Evolutionary conservation across 2,797 vertebrate species (phyloP).

Genomic region (Oreochromis mossambicus): DNA sequence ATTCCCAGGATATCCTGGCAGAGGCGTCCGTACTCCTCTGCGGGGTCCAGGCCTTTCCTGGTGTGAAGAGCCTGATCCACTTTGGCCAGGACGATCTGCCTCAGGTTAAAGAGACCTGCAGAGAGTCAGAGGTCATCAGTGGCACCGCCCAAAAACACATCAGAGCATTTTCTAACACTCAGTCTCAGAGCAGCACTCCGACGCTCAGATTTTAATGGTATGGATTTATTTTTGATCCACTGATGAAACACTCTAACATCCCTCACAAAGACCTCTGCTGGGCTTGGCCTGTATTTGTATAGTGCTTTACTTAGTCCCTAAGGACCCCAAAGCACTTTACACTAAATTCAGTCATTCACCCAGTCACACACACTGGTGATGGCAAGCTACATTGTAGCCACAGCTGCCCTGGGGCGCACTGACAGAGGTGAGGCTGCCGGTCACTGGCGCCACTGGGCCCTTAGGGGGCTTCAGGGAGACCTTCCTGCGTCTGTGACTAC

Average conservation of each 20-base stretch:
- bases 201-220: neutral
- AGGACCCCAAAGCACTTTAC: no score
- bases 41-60: slow-evolving; percentile 78
- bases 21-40: slow-evolving; percentile 84
- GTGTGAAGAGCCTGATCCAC: slow-evolving; percentile 94
- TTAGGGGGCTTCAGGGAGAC: no score
- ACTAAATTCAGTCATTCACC: no score
- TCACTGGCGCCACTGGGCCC: no score
- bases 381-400: no score
- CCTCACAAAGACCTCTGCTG: neutral
- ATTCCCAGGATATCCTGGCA: slow-evolving; percentile 88
- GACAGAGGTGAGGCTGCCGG: no score
- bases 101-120: slow-evolving; percentile 91
- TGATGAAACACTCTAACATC: neutral
- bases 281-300: no score
- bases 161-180: neutral
- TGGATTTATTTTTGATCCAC: neutral
- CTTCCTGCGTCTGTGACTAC: neutral
- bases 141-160: neutral
- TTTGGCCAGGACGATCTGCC: slow-evolving; percentile 94
- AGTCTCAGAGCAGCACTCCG: neutral
- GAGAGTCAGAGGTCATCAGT: neutral
- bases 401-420: no score
- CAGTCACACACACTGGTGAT: no score
- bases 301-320: no score